Base-by-base conservation (phyloP, 1,140 invertebrate genomes). In the Capitella teleta region DNA sequence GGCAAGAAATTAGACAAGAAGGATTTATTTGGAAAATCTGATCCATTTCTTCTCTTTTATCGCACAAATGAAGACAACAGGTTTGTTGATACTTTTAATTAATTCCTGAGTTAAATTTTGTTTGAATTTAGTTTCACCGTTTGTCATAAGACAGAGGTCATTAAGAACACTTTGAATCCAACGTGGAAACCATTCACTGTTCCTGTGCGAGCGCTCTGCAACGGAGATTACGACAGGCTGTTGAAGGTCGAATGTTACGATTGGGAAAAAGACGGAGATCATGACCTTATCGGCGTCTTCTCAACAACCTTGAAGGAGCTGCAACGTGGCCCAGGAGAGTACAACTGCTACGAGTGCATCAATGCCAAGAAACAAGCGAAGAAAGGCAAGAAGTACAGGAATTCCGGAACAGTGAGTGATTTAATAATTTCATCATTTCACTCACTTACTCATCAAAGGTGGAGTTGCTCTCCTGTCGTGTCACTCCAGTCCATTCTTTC, bases 161-260 rank as follows among this genome's bases (percentile, higher is more conserved):
- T 78, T 3, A 77, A 74, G 47, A 68, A 68, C 19, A 79, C 72
- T 4, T 58, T 78, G 38, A 76, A 78, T 63, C 80, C 80, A 18
- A 67, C 64, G 10, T 81, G 79, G 79, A 70, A 70, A 56, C 64
- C 72, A 12, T 77, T 81, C 57, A 66, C 66, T n/a, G 64, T 80
- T n/a, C 63, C 74, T 26, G 62, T 79, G 1, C 61, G 76, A 28
- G 63, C 70, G 4, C 57, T 82, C 10, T 81, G 79, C 61, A 77
- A 78, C 64, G 79, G 78, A 10, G 80, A 82, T 60, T 72, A 75
- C 57, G 76, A 81, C 48, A 70, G 79, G 55, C 54, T 56, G 12
- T 63, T 77, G n/a, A 65, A 67, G 55, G 61, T 77, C 37, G 69
- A 74, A 53, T 72, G 71, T 28, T 69, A 60, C 57, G 75, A 77